These are phyloP conservation scores for Drosophila santomea DNA, from an alignment of 1,140 invertebrate genomes.

Conservation along the genomic window DNA sequence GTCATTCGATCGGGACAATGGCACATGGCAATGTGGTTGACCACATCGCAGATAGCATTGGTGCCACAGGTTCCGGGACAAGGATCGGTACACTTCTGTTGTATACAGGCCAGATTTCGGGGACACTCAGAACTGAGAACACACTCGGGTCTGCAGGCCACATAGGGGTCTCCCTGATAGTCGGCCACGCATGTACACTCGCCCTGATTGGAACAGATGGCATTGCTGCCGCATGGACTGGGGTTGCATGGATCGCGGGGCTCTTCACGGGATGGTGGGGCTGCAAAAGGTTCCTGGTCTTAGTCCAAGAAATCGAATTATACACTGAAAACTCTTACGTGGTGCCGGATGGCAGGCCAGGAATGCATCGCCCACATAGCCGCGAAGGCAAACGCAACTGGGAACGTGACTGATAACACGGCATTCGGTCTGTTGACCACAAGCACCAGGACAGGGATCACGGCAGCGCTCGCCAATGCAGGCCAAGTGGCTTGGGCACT, in stretches of 20 bases:
- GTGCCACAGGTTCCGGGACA: constrained; percentile 91
- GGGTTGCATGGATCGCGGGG: constrained; percentile 86
- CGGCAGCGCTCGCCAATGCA: constrained; percentile 89
- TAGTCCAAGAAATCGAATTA: neutral
- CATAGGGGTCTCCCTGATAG: constrained; percentile 89
- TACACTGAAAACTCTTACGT: constrained; percentile 63
- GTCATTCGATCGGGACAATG: constrained; percentile 89
- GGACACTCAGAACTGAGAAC: constrained; percentile 93
- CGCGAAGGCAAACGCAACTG: constrained; percentile 90
- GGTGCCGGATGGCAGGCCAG: constrained; percentile 86
- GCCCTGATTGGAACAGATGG: constrained; percentile 89
- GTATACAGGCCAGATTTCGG: constrained; percentile 89
- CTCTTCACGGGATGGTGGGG: constrained; percentile 75
- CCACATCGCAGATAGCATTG: constrained; percentile 90
- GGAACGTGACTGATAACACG: constrained; percentile 93
- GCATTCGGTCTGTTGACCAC: constrained; percentile 92
- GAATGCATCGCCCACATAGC: constrained; percentile 92
- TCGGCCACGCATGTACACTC: constrained; percentile 88
- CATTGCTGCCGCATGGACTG: constrained; percentile 86
- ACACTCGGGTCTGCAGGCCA: constrained; percentile 92
- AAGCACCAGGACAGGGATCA: constrained; percentile 91
- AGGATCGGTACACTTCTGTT: constrained; percentile 90
- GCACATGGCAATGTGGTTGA: constrained; percentile 92
- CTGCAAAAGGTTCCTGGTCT: constrained; percentile 40
- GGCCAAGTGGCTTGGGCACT: constrained; percentile 89